Conservation (phyloP, 2,797 vertebrate species). For the Phyllotis vaccarum region DNA sequence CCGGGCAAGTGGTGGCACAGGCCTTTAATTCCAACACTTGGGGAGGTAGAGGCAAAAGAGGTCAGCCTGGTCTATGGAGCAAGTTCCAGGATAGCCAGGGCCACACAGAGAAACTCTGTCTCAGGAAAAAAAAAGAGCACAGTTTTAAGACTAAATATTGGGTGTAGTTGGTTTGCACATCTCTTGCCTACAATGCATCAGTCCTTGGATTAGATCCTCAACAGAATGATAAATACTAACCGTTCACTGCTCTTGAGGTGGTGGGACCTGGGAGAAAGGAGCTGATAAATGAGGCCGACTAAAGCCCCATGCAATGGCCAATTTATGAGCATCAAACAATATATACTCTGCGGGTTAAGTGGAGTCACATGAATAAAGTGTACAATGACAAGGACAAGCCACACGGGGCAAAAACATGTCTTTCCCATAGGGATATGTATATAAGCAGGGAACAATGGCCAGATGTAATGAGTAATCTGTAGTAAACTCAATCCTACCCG, state of each 20-base stretch:
- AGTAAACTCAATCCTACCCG: not conserved
- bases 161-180: not conserved
- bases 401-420: not conserved
- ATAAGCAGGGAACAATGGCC: not conserved
- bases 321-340: not conserved
- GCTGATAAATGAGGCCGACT: not conserved
- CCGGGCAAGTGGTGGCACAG: no score
- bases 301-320: not conserved
- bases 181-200: no score
- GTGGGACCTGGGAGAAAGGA: not conserved
- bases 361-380: not conserved
- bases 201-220: not conserved
- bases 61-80: no score
- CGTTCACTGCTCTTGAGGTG: not conserved
- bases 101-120: no score
- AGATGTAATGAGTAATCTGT: not conserved
- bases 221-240: not conserved
- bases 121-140: not conserved
- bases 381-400: not conserved
- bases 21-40: no score
- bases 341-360: not conserved
- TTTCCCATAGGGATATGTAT: not conserved
- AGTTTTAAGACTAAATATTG: no score
- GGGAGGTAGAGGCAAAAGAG: no score
- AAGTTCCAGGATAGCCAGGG: no score